These are phyloP conservation scores for Beris morrisii DNA, from an alignment of 2,888 invertebrate species.

Conservation along the genomic window DNA sequence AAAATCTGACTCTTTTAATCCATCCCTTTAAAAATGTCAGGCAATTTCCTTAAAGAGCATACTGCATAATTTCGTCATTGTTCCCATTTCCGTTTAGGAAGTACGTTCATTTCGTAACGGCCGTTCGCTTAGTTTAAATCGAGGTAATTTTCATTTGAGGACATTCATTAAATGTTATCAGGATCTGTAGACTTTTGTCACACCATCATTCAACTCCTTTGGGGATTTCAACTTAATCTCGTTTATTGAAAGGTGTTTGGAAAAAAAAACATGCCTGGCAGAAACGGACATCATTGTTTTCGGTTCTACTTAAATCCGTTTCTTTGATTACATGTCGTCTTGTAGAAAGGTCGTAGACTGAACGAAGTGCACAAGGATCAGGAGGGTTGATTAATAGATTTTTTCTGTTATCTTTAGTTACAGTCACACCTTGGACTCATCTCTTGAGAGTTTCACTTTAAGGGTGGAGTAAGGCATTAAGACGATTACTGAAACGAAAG, in stretches of 20 bases:
- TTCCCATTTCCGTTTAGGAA: slow-evolving; percentile 33
- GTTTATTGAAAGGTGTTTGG: slow-evolving; percentile 14
- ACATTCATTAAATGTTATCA: slow-evolving; percentile 37
- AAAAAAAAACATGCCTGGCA: background rate
- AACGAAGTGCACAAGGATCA: too few relatives aligned
- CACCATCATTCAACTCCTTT: slow-evolving; percentile 25
- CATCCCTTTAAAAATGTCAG: background rate
- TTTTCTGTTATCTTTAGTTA: too few relatives aligned
- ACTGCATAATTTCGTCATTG: slow-evolving; percentile 36
- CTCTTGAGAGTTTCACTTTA: too few relatives aligned
- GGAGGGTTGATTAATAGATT: too few relatives aligned
- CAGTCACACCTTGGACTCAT: too few relatives aligned
- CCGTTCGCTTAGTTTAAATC: slow-evolving; percentile 2
- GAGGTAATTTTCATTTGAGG: slow-evolving; percentile 17
- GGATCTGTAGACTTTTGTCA: slow-evolving; percentile 32
- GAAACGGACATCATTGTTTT: slow-evolving; percentile 35
- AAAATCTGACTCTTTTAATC: background rate
- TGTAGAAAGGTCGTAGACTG: background rate
- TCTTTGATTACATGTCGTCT: slow-evolving; percentile 35
- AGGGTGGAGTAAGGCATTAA: too few relatives aligned
- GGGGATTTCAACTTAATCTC: slow-evolving; percentile 14
- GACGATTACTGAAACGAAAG: too few relatives aligned
- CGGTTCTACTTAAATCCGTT: slow-evolving; percentile 35
- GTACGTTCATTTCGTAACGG: slow-evolving; percentile 5
- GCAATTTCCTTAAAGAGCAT: background rate